These are phyloP conservation scores for Martes martes DNA, from an alignment of 2,113 vertebrate genomes.

Conservation along the genomic window DNA sequence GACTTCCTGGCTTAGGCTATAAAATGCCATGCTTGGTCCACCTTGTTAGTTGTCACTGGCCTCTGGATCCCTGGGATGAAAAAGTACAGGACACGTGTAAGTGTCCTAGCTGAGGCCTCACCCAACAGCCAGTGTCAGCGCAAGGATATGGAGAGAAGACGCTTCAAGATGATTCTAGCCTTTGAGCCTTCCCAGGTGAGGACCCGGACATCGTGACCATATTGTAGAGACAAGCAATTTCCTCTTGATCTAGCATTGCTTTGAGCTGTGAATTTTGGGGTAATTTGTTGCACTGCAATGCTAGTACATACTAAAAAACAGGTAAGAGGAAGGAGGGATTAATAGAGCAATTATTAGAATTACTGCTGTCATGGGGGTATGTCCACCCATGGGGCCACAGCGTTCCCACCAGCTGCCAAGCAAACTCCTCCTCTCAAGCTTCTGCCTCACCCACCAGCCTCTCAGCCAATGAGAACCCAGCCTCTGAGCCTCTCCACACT, in stretches of 20 bases:
- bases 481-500: too few species aligned
- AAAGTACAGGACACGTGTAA: background rate
- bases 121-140: background rate
- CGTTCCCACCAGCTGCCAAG: fast-evolving
- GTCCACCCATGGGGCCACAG: too few species aligned
- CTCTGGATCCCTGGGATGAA: background rate
- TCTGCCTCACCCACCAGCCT: background rate
- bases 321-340: background rate
- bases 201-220: background rate
- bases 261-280: background rate
- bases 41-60: background rate
- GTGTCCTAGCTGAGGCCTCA: background rate
- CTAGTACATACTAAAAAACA: background rate
- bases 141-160: background rate
- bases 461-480: background rate
- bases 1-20: too few species aligned
- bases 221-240: background rate
- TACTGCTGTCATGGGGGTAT: background rate
- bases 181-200: background rate
- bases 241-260: background rate
- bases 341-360: background rate
- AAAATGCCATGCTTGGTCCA: background rate
- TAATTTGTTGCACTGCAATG: background rate
- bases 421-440: background rate
- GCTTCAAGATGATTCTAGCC: background rate